Evolutionary conservation across 35 echinoderm and acorn worm genomes (phyloP), one percentile per base, ranked within the genome.

Genomic region (Apostichopus parvimensis): DNA sequence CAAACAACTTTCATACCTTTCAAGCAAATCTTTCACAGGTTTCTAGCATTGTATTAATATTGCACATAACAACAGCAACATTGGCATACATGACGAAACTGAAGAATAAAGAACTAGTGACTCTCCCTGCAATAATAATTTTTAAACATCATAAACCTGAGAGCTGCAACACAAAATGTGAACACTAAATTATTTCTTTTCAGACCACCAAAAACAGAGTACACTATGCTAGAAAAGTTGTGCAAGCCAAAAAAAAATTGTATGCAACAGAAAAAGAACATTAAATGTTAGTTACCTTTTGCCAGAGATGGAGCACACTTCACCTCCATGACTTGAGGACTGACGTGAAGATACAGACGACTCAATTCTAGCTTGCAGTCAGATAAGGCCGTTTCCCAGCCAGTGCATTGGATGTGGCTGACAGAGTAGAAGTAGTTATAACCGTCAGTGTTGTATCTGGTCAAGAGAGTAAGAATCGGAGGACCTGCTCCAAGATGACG

Each of bases 401-500:
- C 71, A 75, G 71, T 20, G n/a, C 71, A 75, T 22, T 75, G 71
- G 71, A 75, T 75, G 17, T 75, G 71, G 20, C 17, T 75, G 15
- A 22, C n/a, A 75, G 71, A 75, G 71, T 75, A 75, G 6, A 18
- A 75, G 20, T 75, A n/a, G 71, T 18, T 5, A 75, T 75, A 75
- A n/a, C 71, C 71, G n/a, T 75, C 71, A 75, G 71, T 7, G n/a
- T 75, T n/a, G 71, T 75, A 22, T 18, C 21, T 75, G 12, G 71
- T 75, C 17, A 18, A 75, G 7, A 75, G 71, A 3, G 71, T 75
- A 13, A 75, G 71, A 22, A 75, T 22, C 17, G 71, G 71, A 75
- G 71, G 71, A 22, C 71, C 79, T 82, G 45, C 55, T 82, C 34
- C 55, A 52, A 82, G 79, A 14, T 82, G 79, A 82, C 34, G 55